phyloP scores from a whole-genome alignment of 2,797 vertebrate species.

The Chrysolophus pictus region DNA sequence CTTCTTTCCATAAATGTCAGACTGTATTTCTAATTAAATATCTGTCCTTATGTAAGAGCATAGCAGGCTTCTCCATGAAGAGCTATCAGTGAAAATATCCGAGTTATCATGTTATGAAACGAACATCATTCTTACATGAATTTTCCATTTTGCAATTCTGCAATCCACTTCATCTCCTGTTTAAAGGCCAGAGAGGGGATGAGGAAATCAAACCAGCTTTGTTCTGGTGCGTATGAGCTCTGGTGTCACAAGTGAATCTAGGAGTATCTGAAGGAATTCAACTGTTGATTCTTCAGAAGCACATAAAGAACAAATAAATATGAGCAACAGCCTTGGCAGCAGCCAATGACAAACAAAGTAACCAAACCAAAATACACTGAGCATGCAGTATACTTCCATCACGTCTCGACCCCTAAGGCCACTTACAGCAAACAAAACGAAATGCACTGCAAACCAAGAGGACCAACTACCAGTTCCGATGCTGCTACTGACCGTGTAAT shows the following conservation, averaged over 20 bases:
- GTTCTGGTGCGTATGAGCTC: not conserved
- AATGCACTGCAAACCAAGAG: not conserved
- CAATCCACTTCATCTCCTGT: not conserved
- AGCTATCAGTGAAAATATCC: not conserved
- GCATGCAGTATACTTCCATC: not conserved
- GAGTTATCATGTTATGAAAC: not conserved
- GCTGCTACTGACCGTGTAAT: not conserved
- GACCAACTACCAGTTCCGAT: not conserved
- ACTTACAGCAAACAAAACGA: constrained; percentile 15
- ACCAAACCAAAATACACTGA: not conserved
- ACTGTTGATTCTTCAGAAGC: not conserved
- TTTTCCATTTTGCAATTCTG: not conserved
- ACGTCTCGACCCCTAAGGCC: not conserved
- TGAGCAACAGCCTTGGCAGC: not conserved
- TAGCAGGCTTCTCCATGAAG: not conserved
- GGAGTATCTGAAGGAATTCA: not conserved
- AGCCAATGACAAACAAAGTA: not conserved
- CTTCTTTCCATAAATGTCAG: not conserved
- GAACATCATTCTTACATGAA: not conserved
- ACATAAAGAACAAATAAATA: not conserved
- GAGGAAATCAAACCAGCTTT: not conserved
- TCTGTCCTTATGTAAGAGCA: not conserved
- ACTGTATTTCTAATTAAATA: constrained; percentile 19
- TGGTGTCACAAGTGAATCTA: not conserved
- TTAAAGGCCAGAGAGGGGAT: not conserved